phyloP scores from a whole-genome alignment of 2,888 invertebrate species.

The Phengaris alcon region DNA sequence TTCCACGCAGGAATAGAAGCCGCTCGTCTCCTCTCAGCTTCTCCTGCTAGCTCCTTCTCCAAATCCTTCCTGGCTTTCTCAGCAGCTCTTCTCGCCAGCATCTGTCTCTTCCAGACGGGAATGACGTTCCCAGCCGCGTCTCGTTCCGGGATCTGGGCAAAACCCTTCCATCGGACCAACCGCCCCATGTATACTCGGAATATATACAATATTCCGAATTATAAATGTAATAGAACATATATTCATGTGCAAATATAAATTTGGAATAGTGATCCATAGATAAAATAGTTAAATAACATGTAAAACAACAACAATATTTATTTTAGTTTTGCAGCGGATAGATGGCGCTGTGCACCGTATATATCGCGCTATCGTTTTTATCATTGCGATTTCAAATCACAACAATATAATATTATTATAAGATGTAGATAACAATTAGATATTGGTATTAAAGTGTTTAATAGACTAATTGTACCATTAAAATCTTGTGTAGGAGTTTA shows the following conservation, averaged over 20 bases:
- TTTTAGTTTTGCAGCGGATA: background rate
- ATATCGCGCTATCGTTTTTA: background rate
- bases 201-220: slow-evolving; percentile 33
- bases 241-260: slow-evolving; percentile 2
- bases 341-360: background rate
- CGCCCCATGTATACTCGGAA: slow-evolving; percentile 48
- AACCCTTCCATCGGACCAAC: slow-evolving; percentile 73
- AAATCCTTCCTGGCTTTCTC: slow-evolving; percentile 94
- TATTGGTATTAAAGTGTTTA: no score
- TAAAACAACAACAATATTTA: no score
- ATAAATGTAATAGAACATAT: background rate
- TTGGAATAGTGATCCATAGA: background rate
- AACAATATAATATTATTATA: background rate
- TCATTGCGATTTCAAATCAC: background rate
- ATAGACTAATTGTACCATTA: background rate
- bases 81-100: slow-evolving; percentile 96
- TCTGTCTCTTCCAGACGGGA: slow-evolving; percentile 96
- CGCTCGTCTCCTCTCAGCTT: slow-evolving; percentile 90
- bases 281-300: no score
- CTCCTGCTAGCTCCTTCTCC: slow-evolving; percentile 90
- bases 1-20: slow-evolving; percentile 97
- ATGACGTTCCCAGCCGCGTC: slow-evolving; percentile 93
- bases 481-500: no score
- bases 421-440: no score
- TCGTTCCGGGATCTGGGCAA: slow-evolving; percentile 89